These are phyloP conservation scores for Apostichopus parvimensis DNA, from an alignment of 35 echinoderm and acorn worm species.

Conservation along the genomic window DNA sequence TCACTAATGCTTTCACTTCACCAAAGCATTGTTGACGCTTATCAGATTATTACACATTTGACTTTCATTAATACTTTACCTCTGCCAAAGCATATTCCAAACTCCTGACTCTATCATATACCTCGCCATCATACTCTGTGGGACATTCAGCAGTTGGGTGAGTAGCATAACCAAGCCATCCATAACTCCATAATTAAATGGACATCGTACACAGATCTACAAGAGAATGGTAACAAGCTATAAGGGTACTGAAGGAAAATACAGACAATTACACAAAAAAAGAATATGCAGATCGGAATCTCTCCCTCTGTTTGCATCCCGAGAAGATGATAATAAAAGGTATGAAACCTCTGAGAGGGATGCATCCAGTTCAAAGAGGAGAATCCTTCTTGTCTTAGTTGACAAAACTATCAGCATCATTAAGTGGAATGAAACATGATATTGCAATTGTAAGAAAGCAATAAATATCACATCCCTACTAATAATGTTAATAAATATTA, in stretches of 20 bases:
- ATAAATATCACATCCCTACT: too few relatives aligned
- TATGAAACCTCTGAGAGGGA: too few relatives aligned
- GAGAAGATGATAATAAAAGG: too few relatives aligned
- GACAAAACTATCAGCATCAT: too few relatives aligned
- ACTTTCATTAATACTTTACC: constrained; percentile 34
- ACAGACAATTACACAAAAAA: not conserved
- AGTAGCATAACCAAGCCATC: constrained; percentile 86
- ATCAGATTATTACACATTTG: too few relatives aligned
- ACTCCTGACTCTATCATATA: constrained; percentile 84
- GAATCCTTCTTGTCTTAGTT: too few relatives aligned
- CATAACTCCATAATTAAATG: constrained; percentile 96
- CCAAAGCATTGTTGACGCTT: too few relatives aligned
- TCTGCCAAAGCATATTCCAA: constrained; percentile 92
- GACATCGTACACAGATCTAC: constrained; percentile 93
- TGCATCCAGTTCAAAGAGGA: too few relatives aligned
- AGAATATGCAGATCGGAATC: not conserved
- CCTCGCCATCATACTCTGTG: constrained; percentile 65
- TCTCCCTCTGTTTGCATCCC: not conserved
- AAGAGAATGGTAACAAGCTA: not conserved
- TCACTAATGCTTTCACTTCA: too few relatives aligned
- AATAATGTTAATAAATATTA: too few relatives aligned
- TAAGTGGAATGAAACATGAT: too few relatives aligned
- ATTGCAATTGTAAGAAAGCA: too few relatives aligned
- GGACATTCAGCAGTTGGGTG: constrained; percentile 79
- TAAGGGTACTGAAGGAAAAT: not conserved